phyloP scores from a whole-genome alignment of 2,888 invertebrate genomes.

The Meta bourneti region DNA sequence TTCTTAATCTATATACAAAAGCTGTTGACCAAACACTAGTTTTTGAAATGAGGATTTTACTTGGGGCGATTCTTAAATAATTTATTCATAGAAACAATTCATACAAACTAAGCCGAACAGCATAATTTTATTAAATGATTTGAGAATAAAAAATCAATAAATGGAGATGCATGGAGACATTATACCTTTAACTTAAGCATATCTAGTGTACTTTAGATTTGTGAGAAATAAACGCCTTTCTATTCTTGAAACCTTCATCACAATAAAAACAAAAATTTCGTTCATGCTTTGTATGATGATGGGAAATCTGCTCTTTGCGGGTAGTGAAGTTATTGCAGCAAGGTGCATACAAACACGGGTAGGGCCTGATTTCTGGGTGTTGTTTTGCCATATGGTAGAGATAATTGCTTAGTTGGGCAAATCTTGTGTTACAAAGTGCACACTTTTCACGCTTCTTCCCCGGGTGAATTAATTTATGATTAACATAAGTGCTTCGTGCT shows the following conservation, averaged over 20 bases:
- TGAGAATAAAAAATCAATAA: too few species aligned
- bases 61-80: too few species aligned
- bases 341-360: background rate
- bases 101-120: too few species aligned
- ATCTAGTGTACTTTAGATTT: conserved; percentile 9
- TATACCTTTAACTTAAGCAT: background rate
- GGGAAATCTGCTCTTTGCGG: background rate
- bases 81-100: too few species aligned
- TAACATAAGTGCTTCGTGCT: conserved; percentile 23
- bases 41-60: too few species aligned
- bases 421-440: background rate
- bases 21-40: too few species aligned
- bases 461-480: conserved; percentile 35
- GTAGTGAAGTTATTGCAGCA: conserved; percentile 18
- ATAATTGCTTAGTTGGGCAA: conserved; percentile 20
- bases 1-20: too few species aligned
- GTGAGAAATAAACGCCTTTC: background rate
- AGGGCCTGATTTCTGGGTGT: conserved; percentile 21
- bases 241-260: conserved; percentile 6
- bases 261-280: conserved; percentile 14
- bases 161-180: too few species aligned
- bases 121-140: too few species aligned
- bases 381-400: conserved; percentile 5
- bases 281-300: background rate
- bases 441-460: conserved; percentile 31